These are phyloP conservation scores for Idaea aversata DNA, from an alignment of 2,888 invertebrate species.

Conservation along the genomic window DNA sequence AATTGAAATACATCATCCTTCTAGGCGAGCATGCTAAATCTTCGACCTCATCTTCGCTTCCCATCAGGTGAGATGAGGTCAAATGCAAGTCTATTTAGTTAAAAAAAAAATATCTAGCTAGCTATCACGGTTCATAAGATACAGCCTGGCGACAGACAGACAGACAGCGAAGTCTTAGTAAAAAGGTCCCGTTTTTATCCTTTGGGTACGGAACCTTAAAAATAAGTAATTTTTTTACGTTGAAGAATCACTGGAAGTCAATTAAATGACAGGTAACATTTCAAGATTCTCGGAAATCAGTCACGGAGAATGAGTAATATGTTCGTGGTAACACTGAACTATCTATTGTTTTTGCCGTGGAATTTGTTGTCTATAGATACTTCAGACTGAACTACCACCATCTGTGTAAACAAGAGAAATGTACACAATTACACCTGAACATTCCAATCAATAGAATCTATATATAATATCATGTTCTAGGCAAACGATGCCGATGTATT, in stretches of 20 bases:
- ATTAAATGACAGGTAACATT: background rate
- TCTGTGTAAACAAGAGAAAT: background rate
- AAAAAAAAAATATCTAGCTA: too few relatives aligned
- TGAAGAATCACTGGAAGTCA: background rate
- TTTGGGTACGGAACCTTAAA: background rate
- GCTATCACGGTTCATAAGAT: too few relatives aligned
- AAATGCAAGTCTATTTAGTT: too few relatives aligned
- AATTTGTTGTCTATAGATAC: background rate
- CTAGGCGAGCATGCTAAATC: too few relatives aligned
- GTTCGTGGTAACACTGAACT: slow-evolving; percentile 6
- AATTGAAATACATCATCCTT: too few relatives aligned
- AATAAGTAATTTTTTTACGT: background rate
- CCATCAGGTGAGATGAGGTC: too few relatives aligned
- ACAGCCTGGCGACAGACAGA: too few relatives aligned
- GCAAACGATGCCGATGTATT: background rate
- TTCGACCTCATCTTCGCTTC: too few relatives aligned
- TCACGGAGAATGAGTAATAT: slow-evolving; percentile 11
- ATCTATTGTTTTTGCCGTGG: background rate
- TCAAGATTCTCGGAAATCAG: background rate
- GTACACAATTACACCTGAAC: background rate
- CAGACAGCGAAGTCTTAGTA: too few relatives aligned
- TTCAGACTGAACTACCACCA: background rate
- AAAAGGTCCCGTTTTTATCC: background rate
- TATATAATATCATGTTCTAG: background rate
- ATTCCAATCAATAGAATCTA: slow-evolving; percentile 1